Evolutionary conservation across 2,888 invertebrate species (phyloP), one percentile per base, ranked within the genome.

Genomic region (Chaetoderma sp.): DNA sequence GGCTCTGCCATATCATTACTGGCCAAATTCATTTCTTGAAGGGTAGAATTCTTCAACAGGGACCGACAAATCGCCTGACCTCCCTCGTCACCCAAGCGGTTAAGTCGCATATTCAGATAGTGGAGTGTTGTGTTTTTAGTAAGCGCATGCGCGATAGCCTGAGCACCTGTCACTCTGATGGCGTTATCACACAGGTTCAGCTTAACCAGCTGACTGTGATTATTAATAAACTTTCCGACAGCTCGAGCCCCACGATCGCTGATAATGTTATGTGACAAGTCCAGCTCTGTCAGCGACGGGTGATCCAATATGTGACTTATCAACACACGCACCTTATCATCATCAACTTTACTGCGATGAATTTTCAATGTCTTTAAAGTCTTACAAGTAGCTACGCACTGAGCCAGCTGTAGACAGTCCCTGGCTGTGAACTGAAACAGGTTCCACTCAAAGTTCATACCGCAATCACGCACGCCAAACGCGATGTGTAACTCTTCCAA

Each of bases 391-490:
- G 85, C 83, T n/a, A 87, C 76, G 73, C 83, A 81, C 72, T 86
- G 84, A 21, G 86, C 79, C 45, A 87, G 72, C 65, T 81, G 82
- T 45, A 83, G 74, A 66, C 86, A 86, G 77, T 87, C 87, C 63
- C 81, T 72, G 23, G 84, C 82, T 32, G 86, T 87, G 71, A 87
- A 87, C 72, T 86, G 83, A 68, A 86, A 87, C 52, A 87, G 70
- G 63, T 79, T 83, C 87, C 87, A 87, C 63, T 86, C 86, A 78
- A 87, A 87, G 74, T 87, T 87, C 86, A 87, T 86, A 21, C 87
- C 87, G 76, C 86, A 86, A 73, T 87, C 84, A 58, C 74, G 76
- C 1, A 87, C 86, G 45, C 86, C 84, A 71, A 85, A 87, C 13
- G 81, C 81, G 4, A 87, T 64, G 58, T 81, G 78, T n/a, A 87